Evolutionary conservation across 2,888 invertebrate genomes (phyloP).

Genomic region (Amphiduros pacificus): DNA sequence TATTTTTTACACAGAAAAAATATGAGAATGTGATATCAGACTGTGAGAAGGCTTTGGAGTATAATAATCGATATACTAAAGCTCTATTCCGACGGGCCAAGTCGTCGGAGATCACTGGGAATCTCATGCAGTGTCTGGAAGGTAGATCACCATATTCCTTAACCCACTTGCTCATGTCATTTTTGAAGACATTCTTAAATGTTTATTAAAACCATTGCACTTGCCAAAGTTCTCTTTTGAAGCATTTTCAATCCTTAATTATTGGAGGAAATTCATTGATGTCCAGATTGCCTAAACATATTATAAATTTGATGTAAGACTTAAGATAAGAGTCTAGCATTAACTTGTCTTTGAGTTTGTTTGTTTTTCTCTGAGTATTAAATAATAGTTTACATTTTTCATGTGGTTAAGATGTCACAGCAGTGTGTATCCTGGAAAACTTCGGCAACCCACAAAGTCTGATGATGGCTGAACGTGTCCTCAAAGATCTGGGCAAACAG

Average conservation of each 20-base stretch:
- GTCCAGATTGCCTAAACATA: too few species aligned
- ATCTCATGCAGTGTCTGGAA: conserved; percentile 80
- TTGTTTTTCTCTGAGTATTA: too few species aligned
- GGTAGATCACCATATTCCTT: conserved; percentile 39
- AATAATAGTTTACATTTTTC: too few species aligned
- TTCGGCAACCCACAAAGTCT: conserved; percentile 82
- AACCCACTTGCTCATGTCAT: too few species aligned
- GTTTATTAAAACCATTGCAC: too few species aligned
- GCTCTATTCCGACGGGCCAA: conserved; percentile 75
- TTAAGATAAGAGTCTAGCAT: too few species aligned
- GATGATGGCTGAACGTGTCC: conserved; percentile 81
- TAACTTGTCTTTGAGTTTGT: too few species aligned
- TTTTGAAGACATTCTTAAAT: too few species aligned
- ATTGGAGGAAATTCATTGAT: too few species aligned
- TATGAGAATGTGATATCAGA: conserved; percentile 83
- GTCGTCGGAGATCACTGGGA: conserved; percentile 74
- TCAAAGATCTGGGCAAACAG: conserved; percentile 71
- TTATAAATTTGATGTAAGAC: too few species aligned
- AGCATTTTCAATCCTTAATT: too few species aligned
- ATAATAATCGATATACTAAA: conserved; percentile 81
- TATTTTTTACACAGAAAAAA: conserved; percentile 63
- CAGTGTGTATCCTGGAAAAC: conserved; percentile 86
- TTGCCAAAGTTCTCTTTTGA: too few species aligned
- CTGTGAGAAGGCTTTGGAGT: conserved; percentile 80
- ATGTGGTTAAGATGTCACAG: conserved; percentile 91